A percentile compares a stretch with the other conserved stretches of the same genome.
Evolutionary conservation across 2,113 vertebrate genomes (phyloP).

Genomic region (Podarcis muralis): DNA sequence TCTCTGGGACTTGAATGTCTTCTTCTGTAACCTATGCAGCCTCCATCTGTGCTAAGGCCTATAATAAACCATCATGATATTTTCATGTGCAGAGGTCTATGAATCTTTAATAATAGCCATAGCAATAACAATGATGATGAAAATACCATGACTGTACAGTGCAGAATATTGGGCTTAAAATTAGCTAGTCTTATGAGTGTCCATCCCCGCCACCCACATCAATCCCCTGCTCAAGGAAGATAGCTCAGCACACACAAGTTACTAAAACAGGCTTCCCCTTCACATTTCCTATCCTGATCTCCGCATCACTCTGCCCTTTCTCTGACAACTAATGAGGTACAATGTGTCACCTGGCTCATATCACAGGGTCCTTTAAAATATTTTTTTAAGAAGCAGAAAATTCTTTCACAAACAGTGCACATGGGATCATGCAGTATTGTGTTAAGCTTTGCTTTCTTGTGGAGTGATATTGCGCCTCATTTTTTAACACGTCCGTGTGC

Average conservation of each 20-base stretch:
- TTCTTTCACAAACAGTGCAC: neutral
- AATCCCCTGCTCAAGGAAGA: neutral
- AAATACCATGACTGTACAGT: no score
- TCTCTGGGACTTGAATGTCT: no score
- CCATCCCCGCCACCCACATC: accelerated
- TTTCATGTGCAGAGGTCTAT: no score
- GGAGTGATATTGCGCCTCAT: neutral
- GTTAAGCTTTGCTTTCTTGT: neutral
- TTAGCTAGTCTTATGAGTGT: no score
- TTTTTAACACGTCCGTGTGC: neutral
- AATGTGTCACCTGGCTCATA: neutral
- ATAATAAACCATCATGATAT: no score
- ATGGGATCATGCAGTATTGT: neutral
- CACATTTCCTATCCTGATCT: neutral
- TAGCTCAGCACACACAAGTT: neutral
- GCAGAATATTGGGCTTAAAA: no score
- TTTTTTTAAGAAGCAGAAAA: neutral
- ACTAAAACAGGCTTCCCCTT: neutral
- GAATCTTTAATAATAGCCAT: no score
- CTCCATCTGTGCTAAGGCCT: no score
- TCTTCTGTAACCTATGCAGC: no score
- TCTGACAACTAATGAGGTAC: neutral
- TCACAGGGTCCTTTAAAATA: neutral
- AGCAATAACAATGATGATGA: no score
- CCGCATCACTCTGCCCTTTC: neutral